phyloP scores from a whole-genome alignment of 2,797 vertebrate genomes.

The Lacerta bilineata region DNA sequence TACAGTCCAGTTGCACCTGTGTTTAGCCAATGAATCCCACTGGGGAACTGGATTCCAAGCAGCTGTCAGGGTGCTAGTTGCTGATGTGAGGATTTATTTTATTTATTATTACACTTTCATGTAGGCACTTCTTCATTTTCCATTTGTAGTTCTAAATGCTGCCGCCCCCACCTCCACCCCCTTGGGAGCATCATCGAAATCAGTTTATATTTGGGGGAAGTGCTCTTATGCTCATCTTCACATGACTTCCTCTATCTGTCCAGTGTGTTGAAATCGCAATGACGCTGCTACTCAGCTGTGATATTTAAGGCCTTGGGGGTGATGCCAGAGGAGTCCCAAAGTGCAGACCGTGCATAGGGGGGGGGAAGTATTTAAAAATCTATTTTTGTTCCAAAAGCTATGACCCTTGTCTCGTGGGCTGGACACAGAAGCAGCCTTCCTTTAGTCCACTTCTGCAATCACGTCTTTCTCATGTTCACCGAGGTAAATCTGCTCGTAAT shows the following conservation, averaged over 20 bases:
- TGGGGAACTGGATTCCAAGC: too few species aligned
- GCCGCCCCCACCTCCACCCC: not conserved
- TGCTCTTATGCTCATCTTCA: not conserved
- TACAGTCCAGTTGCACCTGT: too few species aligned
- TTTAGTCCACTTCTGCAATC: not conserved
- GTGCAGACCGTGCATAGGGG: not conserved
- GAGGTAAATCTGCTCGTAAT: not conserved
- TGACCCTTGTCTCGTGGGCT: not conserved
- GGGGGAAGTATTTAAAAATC: not conserved
- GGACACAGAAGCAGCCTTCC: not conserved
- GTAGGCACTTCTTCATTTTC: too few species aligned
- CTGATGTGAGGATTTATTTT: too few species aligned
- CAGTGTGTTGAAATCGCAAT: not conserved
- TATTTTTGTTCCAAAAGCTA: not conserved
- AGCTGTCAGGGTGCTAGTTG: too few species aligned
- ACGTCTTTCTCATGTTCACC: not conserved
- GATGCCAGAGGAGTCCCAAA: not conserved
- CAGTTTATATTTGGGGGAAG: too few species aligned
- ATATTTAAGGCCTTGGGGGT: not conserved
- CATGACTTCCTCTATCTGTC: not conserved
- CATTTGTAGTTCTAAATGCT: not conserved
- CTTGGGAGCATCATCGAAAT: not conserved
- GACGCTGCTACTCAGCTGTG: not conserved
- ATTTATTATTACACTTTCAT: too few species aligned
- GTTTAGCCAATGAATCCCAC: too few species aligned